Percentiles rank a stretch among this genome's conserved stretches.
phyloP scores from a whole-genome alignment of 2,888 invertebrate species.

The Rhimphoctona megacephalus region DNA sequence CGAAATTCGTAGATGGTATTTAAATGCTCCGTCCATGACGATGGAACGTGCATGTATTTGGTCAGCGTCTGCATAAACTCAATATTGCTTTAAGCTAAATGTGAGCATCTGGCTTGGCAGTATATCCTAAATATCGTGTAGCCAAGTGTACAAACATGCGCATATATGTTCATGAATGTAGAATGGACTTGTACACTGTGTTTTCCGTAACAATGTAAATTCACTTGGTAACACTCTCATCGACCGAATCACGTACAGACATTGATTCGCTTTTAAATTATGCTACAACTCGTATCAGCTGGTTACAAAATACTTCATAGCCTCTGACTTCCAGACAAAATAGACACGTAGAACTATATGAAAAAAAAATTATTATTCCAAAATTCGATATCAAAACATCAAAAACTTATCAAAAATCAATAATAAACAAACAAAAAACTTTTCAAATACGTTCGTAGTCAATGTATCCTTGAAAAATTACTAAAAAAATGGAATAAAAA shows the following conservation, averaged over 20 bases:
- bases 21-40: neutral
- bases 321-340: neutral
- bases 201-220: slow-evolving; percentile 41
- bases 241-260: slow-evolving; percentile 39
- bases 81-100: slow-evolving; percentile 34
- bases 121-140: slow-evolving; percentile 23
- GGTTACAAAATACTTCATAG: neutral
- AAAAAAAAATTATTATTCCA: neutral
- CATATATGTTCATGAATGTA: neutral
- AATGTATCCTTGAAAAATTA: too few relatives aligned
- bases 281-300: slow-evolving; percentile 9
- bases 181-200: neutral
- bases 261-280: slow-evolving; percentile 42
- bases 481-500: too few relatives aligned
- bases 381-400: neutral
- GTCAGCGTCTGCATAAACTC: slow-evolving; percentile 49
- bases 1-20: neutral
- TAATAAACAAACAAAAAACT: too few relatives aligned
- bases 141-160: slow-evolving; percentile 6
- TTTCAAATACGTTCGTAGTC: too few relatives aligned
- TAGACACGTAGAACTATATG: neutral
- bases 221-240: slow-evolving; percentile 28
- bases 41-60: slow-evolving; percentile 21
- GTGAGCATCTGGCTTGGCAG: slow-evolving; percentile 12
- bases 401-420: too few relatives aligned